Evolutionary conservation across 2,888 invertebrate species (phyloP).

Genomic region (Acleris cristana): DNA sequence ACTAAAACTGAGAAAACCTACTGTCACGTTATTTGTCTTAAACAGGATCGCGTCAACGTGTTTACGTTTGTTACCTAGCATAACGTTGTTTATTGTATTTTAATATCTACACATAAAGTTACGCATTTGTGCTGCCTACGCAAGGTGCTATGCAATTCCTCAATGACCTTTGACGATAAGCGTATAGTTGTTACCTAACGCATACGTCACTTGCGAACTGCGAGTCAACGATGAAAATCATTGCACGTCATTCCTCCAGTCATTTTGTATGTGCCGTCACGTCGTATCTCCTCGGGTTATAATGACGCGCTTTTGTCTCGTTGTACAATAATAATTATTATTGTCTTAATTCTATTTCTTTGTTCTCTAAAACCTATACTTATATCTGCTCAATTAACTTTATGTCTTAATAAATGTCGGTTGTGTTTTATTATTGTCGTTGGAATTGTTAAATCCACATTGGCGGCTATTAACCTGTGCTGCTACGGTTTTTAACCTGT

Average conservation of each 20-base stretch:
- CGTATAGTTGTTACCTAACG: slow-evolving; percentile 13
- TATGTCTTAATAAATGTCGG: slow-evolving; percentile 2
- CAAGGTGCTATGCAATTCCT: slow-evolving; percentile 7
- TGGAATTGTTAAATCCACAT: neutral
- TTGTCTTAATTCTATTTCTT: slow-evolving; percentile 1
- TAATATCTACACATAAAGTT: neutral
- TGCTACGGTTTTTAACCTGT: slow-evolving; percentile 17
- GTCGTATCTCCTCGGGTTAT: neutral
- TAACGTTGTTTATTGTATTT: neutral
- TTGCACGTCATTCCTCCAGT: slow-evolving; percentile 9
- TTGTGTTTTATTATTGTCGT: slow-evolving; percentile 13
- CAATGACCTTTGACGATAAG: slow-evolving; percentile 20
- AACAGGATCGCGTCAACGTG: too few species aligned
- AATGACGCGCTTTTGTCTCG: slow-evolving; percentile 1
- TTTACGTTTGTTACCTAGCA: too few species aligned
- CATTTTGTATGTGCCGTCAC: slow-evolving; percentile 3
- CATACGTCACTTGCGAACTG: slow-evolving; percentile 12
- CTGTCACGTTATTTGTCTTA: too few species aligned
- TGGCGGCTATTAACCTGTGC: slow-evolving; percentile 13
- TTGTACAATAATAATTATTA: neutral
- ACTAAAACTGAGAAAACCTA: too few species aligned
- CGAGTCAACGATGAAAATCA: slow-evolving; percentile 19
- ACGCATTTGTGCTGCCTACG: neutral
- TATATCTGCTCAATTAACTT: too few species aligned
- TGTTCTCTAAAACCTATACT: neutral